Evolutionary conservation across 2,113 vertebrate species (phyloP).

Genomic region (Tragelaphus scriptus): DNA sequence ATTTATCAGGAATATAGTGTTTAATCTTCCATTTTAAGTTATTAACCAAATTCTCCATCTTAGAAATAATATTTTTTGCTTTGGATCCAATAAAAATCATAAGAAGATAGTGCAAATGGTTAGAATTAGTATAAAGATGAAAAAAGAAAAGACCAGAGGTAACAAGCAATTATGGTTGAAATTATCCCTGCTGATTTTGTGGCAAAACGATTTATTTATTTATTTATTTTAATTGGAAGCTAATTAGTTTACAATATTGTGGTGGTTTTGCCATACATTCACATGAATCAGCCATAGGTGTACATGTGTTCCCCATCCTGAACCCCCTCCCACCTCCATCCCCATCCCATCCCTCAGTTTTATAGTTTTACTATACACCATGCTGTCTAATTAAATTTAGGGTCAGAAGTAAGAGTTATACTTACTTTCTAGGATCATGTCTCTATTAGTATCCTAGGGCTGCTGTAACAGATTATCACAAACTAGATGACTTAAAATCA

Average conservation of each 20-base stretch:
- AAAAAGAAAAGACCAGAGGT: not conserved
- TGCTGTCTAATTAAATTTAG: not conserved
- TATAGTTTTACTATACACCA: not conserved
- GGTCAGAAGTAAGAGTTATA: not conserved
- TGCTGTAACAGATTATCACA: not conserved
- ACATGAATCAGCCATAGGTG: not conserved
- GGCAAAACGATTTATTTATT: not conserved
- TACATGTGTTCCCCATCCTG: not conserved
- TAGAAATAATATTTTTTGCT: not conserved
- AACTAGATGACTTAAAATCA: not conserved
- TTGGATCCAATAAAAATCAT: not conserved
- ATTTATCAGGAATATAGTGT: not conserved
- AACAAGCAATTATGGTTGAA: not conserved
- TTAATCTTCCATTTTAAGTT: constrained; percentile 16
- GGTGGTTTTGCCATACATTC: not conserved
- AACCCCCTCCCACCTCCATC: not conserved
- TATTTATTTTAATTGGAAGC: not conserved
- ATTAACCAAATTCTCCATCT: not conserved
- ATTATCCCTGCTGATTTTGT: not conserved
- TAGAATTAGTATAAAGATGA: not conserved
- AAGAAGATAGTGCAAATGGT: not conserved
- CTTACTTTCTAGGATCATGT: not conserved
- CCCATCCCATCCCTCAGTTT: not conserved
- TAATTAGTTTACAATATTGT: not conserved
- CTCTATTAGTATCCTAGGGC: not conserved